Evolutionary conservation across 2,797 vertebrate genomes (phyloP).

Genomic region (Argyrosomus regius): DNA sequence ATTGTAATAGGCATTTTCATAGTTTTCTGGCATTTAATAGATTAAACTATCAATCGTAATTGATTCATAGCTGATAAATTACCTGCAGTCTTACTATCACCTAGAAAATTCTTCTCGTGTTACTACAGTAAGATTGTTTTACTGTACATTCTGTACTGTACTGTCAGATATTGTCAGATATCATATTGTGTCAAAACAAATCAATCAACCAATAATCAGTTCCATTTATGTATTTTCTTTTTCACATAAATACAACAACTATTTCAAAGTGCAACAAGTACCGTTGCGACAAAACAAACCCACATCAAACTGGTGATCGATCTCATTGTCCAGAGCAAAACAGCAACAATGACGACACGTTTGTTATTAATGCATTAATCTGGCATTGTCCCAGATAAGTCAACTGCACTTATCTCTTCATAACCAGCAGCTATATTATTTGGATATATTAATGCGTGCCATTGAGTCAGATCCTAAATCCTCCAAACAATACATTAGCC

Average conservation of each 20-base stretch:
- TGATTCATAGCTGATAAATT: neutral
- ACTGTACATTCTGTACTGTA: neutral
- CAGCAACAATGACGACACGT: conserved; percentile 7
- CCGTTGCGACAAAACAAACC: conserved; percentile 28
- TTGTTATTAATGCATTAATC: conserved; percentile 62
- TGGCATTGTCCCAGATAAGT: conserved; percentile 66
- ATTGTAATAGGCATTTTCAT: neutral
- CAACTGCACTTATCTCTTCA: conserved; percentile 46
- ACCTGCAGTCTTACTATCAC: neutral
- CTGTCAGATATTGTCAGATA: too few relatives aligned
- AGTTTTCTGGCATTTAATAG: neutral
- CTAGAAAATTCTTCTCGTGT: neutral
- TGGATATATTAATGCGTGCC: conserved; percentile 26
- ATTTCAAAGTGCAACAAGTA: conserved; percentile 11
- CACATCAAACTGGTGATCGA: conserved; percentile 30
- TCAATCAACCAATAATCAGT: neutral
- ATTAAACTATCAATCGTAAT: neutral
- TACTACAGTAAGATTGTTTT: too few relatives aligned
- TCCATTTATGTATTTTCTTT: neutral
- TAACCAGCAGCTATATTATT: conserved; percentile 29
- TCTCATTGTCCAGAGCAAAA: conserved; percentile 21
- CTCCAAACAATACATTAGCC: conserved; percentile 63
- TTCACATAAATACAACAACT: neutral
- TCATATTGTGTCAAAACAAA: neutral
- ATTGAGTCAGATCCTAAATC: conserved; percentile 50